Base-by-base conservation (phyloP, 2,113 vertebrate species). In the Colistium nudipinnis region DNA sequence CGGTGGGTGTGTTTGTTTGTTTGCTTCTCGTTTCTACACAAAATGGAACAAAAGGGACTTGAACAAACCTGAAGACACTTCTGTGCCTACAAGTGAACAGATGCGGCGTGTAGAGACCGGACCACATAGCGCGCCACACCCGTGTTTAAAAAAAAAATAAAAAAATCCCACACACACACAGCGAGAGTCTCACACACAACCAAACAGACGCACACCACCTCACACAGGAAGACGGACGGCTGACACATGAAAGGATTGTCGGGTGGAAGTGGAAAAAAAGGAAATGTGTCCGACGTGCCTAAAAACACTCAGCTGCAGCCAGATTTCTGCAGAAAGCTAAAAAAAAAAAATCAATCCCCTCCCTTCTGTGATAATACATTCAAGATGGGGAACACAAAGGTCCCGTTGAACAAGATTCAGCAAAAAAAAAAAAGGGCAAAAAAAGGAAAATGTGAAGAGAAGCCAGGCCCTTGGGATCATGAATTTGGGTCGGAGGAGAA, bases 381-480 rank as follows among this genome's bases (percentile, higher is more conserved):
- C 14, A n/a, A 53, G 24, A 76, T 70, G 43, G 14, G 13, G 44
- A 54, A 36, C 36, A 57, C 14, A 8, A 31, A 28, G 8, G 4
- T 1, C n/a, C 27, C 56, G 31, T 49, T 28, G 11, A 14, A 14
- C 0, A 12, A 9, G 11, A 17, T 11, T 53, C 4, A n/a, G 19
- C 12, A 69, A 14, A 51, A 43, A 66, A 17, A 54, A 38, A 25
- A 43, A 33, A 56, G 17, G 44, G 19, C 11, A 2, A 36, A 7
- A 43, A 22, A 16, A 7, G 17, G 28, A 3, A 30, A 4, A 22
- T 8, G 52, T 38, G 24, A 74, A 30, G 62, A 84, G 48, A 62
- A 47, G 39, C 45, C 54, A 57, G 67, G 53, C 76, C 75, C 66
- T 77, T 71, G 43, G 33, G 65, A 80, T 87, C 79, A 74, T 74